These are phyloP conservation scores for Andricus curvator DNA, from an alignment of 2,888 invertebrate species.

Conservation along the genomic window DNA sequence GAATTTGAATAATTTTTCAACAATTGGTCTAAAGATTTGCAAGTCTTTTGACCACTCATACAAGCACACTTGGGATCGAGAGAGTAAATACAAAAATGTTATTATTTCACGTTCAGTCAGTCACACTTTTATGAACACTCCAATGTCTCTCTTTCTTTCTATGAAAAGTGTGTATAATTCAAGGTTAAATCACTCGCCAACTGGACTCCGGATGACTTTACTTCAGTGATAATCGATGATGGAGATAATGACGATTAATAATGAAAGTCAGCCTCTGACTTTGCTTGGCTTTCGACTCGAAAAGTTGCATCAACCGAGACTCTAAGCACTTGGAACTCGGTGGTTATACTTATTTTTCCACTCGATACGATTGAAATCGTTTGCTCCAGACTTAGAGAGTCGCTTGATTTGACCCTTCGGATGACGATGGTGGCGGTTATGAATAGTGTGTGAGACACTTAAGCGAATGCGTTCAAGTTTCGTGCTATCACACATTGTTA, in stretches of 20 bases:
- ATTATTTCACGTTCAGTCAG: slow-evolving; percentile 48
- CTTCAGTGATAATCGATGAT: slow-evolving; percentile 35
- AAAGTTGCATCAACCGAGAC: slow-evolving; percentile 67
- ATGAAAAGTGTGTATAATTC: slow-evolving; percentile 61
- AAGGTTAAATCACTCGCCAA: slow-evolving; percentile 60
- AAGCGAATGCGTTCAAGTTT: slow-evolving; percentile 69
- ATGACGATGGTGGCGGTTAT: slow-evolving; percentile 65
- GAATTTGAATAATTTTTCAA: slow-evolving; percentile 4
- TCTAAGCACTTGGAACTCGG: slow-evolving; percentile 63
- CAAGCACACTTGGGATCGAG: slow-evolving; percentile 48
- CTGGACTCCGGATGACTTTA: slow-evolving; percentile 47
- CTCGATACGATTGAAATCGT: slow-evolving; percentile 50
- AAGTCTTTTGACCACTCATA: slow-evolving; percentile 16
- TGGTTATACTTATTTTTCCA: slow-evolving; percentile 44
- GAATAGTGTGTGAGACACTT: slow-evolving; percentile 48
- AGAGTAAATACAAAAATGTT: slow-evolving; percentile 66
- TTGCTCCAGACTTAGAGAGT: slow-evolving; percentile 65
- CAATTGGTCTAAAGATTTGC: slow-evolving; percentile 25
- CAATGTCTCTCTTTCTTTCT: slow-evolving; percentile 66
- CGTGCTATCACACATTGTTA: slow-evolving; percentile 71
- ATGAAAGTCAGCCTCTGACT: slow-evolving; percentile 64
- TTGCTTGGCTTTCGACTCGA: slow-evolving; percentile 57
- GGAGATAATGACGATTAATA: slow-evolving; percentile 61
- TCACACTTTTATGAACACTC: slow-evolving; percentile 33
- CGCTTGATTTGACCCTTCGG: slow-evolving; percentile 67